These are phyloP conservation scores for Actias luna DNA, from an alignment of 2,888 invertebrate species.

Conservation along the genomic window DNA sequence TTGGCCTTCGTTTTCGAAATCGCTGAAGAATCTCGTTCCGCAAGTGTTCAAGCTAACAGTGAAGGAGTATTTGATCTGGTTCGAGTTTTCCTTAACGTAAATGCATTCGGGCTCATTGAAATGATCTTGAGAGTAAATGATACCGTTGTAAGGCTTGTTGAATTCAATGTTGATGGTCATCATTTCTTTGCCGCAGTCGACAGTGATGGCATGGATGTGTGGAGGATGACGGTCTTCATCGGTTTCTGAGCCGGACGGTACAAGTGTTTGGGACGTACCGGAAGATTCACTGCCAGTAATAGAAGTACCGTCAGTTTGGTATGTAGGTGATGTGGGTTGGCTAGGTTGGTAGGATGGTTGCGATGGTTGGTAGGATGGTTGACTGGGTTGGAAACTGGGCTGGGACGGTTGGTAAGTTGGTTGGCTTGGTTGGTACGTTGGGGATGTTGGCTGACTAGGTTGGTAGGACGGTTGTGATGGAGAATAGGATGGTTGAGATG, in stretches of 20 bases:
- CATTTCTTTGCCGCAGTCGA: conserved; percentile 90
- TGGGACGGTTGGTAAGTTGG: conserved; percentile 41
- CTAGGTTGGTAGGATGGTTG: conserved; percentile 31
- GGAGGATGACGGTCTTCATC: conserved; percentile 87
- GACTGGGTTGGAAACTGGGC: conserved; percentile 39
- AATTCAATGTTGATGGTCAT: conserved; percentile 92
- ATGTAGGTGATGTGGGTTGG: conserved; percentile 39
- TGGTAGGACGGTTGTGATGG: conserved; percentile 35
- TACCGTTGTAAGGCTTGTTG: conserved; percentile 88
- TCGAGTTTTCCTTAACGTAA: conserved; percentile 87
- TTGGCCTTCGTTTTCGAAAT: conserved; percentile 88
- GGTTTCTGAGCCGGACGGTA: conserved; percentile 44
- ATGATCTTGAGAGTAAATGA: conserved; percentile 91
- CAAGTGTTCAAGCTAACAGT: conserved; percentile 88
- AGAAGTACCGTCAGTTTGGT: conserved; percentile 34
- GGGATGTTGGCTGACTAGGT: too few species aligned
- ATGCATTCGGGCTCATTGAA: conserved; percentile 85
- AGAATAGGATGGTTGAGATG: conserved; percentile 37
- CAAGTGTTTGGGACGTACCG: conserved; percentile 30
- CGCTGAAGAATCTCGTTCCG: conserved; percentile 90
- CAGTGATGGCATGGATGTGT: conserved; percentile 88
- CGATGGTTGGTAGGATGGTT: conserved; percentile 37
- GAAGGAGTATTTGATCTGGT: conserved; percentile 86
- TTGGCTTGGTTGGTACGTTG: conserved; percentile 36
- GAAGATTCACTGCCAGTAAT: conserved; percentile 16